phyloP scores from a whole-genome alignment of 2,888 invertebrate species.

The Drosophila limbata region DNA sequence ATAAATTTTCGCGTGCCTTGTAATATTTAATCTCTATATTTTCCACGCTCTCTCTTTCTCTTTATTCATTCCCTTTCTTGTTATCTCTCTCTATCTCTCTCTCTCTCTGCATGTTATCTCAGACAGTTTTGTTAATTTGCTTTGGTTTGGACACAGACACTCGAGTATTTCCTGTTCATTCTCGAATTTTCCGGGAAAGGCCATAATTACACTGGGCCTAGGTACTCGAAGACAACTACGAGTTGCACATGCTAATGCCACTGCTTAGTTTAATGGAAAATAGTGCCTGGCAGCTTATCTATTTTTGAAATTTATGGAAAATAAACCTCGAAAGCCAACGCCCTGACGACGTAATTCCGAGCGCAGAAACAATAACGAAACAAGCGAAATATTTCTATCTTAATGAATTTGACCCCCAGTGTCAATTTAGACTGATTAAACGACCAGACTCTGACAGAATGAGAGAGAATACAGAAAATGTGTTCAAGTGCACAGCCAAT shows the following conservation, averaged over 20 bases:
- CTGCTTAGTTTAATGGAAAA: conserved; percentile 23
- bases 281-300: conserved; percentile 56
- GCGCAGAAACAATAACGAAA: conserved; percentile 61
- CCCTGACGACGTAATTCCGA: conserved; percentile 41
- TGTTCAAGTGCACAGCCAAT: conserved; percentile 24
- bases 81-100: too few species aligned
- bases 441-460: conserved; percentile 56
- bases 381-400: conserved; percentile 72
- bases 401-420: conserved; percentile 84
- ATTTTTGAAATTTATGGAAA: conserved; percentile 48
- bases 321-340: conserved; percentile 42
- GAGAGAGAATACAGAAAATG: conserved; percentile 18
- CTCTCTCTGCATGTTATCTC: conserved; percentile 35
- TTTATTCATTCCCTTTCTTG: conserved; percentile 1
- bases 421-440: conserved; percentile 85
- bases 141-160: conserved; percentile 20
- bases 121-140: conserved; percentile 40
- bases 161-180: conserved; percentile 45
- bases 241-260: conserved; percentile 31
- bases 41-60: conserved; percentile 3
- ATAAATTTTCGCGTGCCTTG: conserved; percentile 60
- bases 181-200: conserved; percentile 42
- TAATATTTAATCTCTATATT: conserved; percentile 30
- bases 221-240: conserved; percentile 22
- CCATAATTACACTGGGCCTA: conserved; percentile 47